phyloP scores from a whole-genome alignment of 30 jellyfish, hydroid and myxozoan genomes.

The Clytia hemisphaerica region DNA sequence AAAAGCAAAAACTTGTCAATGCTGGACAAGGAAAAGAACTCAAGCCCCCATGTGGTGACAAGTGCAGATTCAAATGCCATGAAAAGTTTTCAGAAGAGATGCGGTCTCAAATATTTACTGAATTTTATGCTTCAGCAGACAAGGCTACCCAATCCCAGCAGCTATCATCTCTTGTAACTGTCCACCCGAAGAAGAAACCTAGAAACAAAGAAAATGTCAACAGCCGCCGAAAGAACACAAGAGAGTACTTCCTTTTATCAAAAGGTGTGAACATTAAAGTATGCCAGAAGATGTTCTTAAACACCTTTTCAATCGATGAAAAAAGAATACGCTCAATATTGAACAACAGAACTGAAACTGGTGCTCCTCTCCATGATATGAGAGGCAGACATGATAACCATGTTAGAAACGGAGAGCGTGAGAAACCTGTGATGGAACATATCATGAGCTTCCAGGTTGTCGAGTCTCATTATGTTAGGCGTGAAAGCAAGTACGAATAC shows the following conservation, averaged over 20 bases:
- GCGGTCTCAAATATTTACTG: too few relatives aligned
- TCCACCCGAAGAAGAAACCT: too few relatives aligned
- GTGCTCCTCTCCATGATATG: not conserved
- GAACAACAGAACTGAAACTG: not conserved
- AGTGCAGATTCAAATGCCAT: too few relatives aligned
- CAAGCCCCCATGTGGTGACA: too few relatives aligned
- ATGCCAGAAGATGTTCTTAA: not conserved
- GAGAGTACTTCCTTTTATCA: not conserved
- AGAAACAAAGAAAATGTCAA: too few relatives aligned
- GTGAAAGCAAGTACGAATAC: not conserved
- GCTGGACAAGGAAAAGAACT: too few relatives aligned
- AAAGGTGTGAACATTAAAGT: not conserved
- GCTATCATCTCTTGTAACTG: too few relatives aligned
- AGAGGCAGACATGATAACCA: slow-evolving; percentile 5
- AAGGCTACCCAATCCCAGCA: too few relatives aligned
- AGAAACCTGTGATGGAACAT: not conserved
- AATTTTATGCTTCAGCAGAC: too few relatives aligned
- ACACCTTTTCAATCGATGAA: not conserved
- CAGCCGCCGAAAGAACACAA: too few relatives aligned
- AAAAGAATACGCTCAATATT: not conserved
- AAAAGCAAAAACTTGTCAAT: not conserved
- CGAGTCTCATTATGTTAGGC: slow-evolving; percentile 12
- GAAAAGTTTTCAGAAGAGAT: too few relatives aligned
- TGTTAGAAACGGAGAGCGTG: not conserved
- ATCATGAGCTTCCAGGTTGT: not conserved